phyloP scores from a whole-genome alignment of 2,797 vertebrate species.

The Intellagama lesueurii region DNA sequence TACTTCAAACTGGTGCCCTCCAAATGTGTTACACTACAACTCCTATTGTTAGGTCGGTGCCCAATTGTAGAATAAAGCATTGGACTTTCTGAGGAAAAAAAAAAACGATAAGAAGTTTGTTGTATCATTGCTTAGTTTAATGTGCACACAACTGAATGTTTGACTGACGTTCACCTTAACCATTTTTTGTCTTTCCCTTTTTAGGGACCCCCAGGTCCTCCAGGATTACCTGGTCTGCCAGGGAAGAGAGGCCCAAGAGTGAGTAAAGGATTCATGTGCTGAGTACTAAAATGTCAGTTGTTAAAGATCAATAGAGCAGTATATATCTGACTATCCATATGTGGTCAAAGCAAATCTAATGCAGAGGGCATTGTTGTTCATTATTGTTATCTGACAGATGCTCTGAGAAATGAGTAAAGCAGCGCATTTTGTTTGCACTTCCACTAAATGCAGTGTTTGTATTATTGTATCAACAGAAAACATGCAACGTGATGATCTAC shows the following conservation, averaged over 20 bases:
- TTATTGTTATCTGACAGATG: slow-evolving; percentile 16
- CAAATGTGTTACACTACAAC: background rate
- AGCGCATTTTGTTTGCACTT: slow-evolving; percentile 27
- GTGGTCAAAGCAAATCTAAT: background rate
- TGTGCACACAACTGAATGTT: slow-evolving; percentile 43
- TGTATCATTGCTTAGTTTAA: background rate
- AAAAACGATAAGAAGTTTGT: background rate
- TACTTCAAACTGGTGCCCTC: background rate
- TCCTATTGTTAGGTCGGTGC: background rate
- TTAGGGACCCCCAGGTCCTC: slow-evolving; percentile 92
- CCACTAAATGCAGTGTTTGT: slow-evolving; percentile 12
- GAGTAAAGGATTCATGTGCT: slow-evolving; percentile 75
- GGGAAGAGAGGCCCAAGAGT: slow-evolving; percentile 95
- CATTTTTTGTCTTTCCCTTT: slow-evolving; percentile 62
- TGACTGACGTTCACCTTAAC: slow-evolving; percentile 7
- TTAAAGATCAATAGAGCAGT: background rate
- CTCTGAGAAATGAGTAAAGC: slow-evolving; percentile 1
- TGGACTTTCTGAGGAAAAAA: background rate
- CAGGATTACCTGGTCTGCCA: slow-evolving; percentile 90
- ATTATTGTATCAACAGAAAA: background rate
- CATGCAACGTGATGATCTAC: slow-evolving; percentile 38
- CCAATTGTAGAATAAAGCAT: background rate
- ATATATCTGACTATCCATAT: background rate
- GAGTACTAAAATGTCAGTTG: slow-evolving; percentile 33
- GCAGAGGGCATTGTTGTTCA: slow-evolving; percentile 1